Evolutionary conservation across 1,140 invertebrate genomes (phyloP).

Genomic region (Aplysia californica): DNA sequence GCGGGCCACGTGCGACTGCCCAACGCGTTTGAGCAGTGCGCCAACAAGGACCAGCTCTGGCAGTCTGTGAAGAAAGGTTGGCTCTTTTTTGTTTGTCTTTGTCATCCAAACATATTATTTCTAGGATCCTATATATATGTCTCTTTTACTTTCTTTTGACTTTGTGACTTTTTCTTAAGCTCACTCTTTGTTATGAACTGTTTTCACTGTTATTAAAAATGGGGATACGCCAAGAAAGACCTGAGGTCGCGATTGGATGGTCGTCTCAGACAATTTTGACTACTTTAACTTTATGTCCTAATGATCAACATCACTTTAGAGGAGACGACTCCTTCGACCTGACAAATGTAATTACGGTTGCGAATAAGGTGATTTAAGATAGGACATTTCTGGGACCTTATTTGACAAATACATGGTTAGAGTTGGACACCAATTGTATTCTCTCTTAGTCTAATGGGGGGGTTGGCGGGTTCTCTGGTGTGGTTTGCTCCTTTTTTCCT

Average conservation of each 20-base stretch:
- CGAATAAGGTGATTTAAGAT: too few relatives aligned
- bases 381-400: too few relatives aligned
- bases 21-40: slow-evolving; percentile 85
- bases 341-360: too few relatives aligned
- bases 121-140: neutral
- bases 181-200: too few relatives aligned
- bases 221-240: too few relatives aligned
- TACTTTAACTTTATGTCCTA: neutral
- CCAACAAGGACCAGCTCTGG: slow-evolving; percentile 91
- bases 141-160: neutral
- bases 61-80: slow-evolving; percentile 84
- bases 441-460: neutral
- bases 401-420: too few relatives aligned
- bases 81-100: neutral
- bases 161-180: neutral
- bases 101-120: neutral
- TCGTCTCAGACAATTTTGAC: too few relatives aligned
- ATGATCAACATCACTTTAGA: neutral
- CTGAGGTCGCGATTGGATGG: too few relatives aligned
- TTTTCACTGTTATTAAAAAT: too few relatives aligned
- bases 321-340: too few relatives aligned
- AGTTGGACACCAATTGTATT: neutral
- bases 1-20: slow-evolving; percentile 85
- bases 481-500: too few relatives aligned
- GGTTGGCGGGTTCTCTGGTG: neutral